These are phyloP conservation scores for Oxycera nigricornis DNA, from an alignment of 2,888 invertebrate species.

Conservation along the genomic window DNA sequence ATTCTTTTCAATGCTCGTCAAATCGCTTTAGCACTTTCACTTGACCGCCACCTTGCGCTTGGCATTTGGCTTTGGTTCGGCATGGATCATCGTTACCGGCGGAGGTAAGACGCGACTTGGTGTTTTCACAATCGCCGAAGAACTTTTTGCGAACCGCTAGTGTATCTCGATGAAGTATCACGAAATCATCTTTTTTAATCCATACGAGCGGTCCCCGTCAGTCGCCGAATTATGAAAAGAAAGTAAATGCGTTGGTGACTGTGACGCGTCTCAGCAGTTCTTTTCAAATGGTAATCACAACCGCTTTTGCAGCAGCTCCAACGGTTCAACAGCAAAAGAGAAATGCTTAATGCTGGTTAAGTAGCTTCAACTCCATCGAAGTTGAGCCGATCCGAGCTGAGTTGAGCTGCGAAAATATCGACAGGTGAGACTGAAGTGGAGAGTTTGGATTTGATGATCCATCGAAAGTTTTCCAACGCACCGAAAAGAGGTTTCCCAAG, in stretches of 20 bases:
- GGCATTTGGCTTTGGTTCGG: background rate
- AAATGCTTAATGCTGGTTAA: background rate
- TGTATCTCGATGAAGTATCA: background rate
- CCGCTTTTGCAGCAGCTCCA: background rate
- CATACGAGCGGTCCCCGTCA: too few relatives aligned
- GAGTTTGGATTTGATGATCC: background rate
- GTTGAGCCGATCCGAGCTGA: background rate
- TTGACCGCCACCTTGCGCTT: background rate
- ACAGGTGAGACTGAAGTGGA: background rate
- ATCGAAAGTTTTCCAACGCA: slow-evolving; percentile 9
- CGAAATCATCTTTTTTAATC: too few relatives aligned
- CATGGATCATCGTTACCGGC: background rate
- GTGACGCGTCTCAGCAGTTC: background rate
- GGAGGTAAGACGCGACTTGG: too few relatives aligned
- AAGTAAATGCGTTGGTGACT: slow-evolving; percentile 17
- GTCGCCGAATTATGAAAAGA: too few relatives aligned
- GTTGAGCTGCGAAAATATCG: background rate
- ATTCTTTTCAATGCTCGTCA: background rate
- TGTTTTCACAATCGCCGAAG: background rate
- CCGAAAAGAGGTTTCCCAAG: background rate
- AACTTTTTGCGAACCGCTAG: background rate
- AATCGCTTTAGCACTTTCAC: slow-evolving; percentile 26
- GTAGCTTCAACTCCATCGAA: too few relatives aligned
- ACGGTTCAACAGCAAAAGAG: background rate
- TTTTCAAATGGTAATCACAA: slow-evolving; percentile 11